Evolutionary conservation across 2,113 vertebrate genomes (phyloP).

Genomic region (Myotis brandtii): DNA sequence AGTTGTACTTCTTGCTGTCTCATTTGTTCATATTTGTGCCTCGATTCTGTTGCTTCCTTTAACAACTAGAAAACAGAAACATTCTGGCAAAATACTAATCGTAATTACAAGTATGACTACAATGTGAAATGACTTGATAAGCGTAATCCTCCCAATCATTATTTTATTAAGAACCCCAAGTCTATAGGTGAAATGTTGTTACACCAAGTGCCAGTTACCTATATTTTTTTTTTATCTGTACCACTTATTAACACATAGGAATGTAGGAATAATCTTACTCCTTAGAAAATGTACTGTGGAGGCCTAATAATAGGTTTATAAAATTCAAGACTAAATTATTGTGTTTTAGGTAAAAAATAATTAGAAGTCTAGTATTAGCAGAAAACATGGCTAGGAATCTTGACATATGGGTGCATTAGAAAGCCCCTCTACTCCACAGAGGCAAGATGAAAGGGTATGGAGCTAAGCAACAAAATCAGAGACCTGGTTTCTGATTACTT

Average conservation of each 20-base stretch:
- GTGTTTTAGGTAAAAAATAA: conserved; percentile 56
- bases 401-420: background rate
- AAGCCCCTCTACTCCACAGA: background rate
- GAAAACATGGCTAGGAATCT: conserved; percentile 11
- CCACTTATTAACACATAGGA: background rate
- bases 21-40: conserved; percentile 98
- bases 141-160: background rate
- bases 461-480: conserved; percentile 8
- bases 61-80: conserved; percentile 90
- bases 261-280: background rate
- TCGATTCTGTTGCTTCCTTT: conserved; percentile 96
- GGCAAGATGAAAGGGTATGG: background rate
- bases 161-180: background rate
- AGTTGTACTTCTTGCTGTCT: conserved; percentile 97
- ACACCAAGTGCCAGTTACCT: background rate
- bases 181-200: background rate
- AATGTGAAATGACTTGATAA: background rate
- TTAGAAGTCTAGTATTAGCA: background rate
- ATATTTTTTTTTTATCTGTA: background rate
- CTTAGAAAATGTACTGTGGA: conserved; percentile 22
- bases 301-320: background rate
- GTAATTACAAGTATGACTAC: conserved; percentile 25
- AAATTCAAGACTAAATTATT: background rate
- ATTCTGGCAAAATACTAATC: conserved; percentile 72
- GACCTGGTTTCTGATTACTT: background rate